A percentile compares a stretch with the other conserved stretches of the same genome.
These are phyloP conservation scores for Phenganax subtilis DNA, from an alignment of 92 coral and sea anemone genomes.

Conservation along the genomic window DNA sequence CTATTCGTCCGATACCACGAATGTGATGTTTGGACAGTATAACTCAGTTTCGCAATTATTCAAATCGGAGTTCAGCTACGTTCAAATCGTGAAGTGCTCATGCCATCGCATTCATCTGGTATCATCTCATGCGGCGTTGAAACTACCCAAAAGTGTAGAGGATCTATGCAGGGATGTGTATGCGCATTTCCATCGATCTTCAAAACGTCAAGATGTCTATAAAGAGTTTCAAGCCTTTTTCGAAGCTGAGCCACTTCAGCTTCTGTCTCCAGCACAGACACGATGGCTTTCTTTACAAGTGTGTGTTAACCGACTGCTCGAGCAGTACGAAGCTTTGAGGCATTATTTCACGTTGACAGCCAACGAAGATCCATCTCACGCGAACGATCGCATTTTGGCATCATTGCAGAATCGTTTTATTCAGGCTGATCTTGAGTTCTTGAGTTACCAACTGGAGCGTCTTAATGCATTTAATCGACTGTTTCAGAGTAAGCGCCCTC, in stretches of 20 bases:
- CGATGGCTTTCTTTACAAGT: constrained; percentile 53
- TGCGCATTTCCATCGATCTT: constrained; percentile 50
- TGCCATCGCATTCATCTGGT: constrained; percentile 22
- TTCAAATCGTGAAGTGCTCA: constrained; percentile 20
- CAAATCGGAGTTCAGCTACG: constrained; percentile 17
- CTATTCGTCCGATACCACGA: background rate
- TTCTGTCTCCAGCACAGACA: constrained; percentile 51
- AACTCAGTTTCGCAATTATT: constrained; percentile 10
- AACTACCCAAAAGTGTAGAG: constrained; percentile 22
- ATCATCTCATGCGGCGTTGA: constrained; percentile 20
- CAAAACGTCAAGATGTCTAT: constrained; percentile 49
- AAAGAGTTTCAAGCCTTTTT: constrained; percentile 48
- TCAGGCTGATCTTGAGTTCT: constrained; percentile 51
- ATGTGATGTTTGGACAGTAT: background rate
- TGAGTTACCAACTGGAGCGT: constrained; percentile 49
- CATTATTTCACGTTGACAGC: constrained; percentile 34
- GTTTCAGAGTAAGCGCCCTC: constrained; percentile 48
- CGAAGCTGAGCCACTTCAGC: constrained; percentile 46
- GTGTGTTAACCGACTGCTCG: constrained; percentile 44
- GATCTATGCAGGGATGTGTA: constrained; percentile 42
- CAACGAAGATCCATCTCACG: constrained; percentile 44
- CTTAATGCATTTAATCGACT: constrained; percentile 48
- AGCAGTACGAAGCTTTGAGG: constrained; percentile 46
- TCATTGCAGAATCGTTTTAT: constrained; percentile 50
- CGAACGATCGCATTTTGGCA: constrained; percentile 38